phyloP scores from a whole-genome alignment of 2,888 invertebrate genomes.

The Perithous albicinctus region DNA sequence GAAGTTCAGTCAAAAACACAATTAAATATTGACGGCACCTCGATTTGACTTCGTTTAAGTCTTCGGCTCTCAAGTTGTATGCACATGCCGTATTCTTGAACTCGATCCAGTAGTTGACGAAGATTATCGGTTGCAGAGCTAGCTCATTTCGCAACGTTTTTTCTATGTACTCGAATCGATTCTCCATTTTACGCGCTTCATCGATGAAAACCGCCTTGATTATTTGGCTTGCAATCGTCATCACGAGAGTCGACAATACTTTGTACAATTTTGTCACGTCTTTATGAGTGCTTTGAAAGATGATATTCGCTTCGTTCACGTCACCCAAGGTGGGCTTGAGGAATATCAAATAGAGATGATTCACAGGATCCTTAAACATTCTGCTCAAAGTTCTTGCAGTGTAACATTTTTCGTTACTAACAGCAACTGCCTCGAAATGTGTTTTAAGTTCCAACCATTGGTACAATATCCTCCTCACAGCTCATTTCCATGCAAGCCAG shows the following conservation, averaged over 20 bases:
- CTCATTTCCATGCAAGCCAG: too few relatives aligned
- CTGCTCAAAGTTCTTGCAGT: slow-evolving; percentile 62
- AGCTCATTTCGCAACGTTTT: slow-evolving; percentile 7
- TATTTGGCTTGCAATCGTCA: slow-evolving; percentile 57
- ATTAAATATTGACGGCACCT: slow-evolving; percentile 62
- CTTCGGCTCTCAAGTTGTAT: slow-evolving; percentile 43
- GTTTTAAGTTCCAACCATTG: slow-evolving; percentile 72
- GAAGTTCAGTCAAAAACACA: slow-evolving; percentile 40
- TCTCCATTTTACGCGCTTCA: background rate
- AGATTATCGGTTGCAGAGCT: slow-evolving; percentile 8
- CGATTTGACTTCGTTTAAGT: slow-evolving; percentile 46
- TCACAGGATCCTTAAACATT: slow-evolving; percentile 68
- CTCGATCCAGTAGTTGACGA: slow-evolving; percentile 42
- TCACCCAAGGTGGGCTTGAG: slow-evolving; percentile 62
- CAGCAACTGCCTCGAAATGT: slow-evolving; percentile 64
- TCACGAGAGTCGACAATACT: slow-evolving; percentile 56
- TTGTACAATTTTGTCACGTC: slow-evolving; percentile 64
- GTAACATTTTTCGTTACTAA: slow-evolving; percentile 67
- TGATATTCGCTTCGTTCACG: slow-evolving; percentile 57
- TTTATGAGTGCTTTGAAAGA: slow-evolving; percentile 65
- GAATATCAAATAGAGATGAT: slow-evolving; percentile 66
- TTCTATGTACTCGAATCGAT: slow-evolving; percentile 7
- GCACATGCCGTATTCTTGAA: slow-evolving; percentile 31
- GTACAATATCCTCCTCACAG: slow-evolving; percentile 22
- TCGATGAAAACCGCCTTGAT: slow-evolving; percentile 44